Conservation (phyloP, 2,797 vertebrate species). For the Micromesistius poutassou region DNA sequence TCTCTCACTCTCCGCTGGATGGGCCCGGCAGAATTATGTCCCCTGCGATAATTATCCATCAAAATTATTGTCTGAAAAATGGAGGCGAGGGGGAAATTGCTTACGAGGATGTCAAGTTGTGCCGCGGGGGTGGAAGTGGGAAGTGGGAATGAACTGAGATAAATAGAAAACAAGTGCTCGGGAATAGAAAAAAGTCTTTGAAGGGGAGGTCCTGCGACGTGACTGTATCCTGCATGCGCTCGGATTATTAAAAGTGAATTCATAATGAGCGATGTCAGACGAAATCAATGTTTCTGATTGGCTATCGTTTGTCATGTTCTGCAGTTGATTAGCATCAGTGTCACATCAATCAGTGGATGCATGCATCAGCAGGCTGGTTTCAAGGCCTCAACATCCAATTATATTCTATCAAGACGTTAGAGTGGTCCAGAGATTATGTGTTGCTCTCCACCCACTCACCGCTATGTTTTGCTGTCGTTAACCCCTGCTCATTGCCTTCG, state of each 20-base stretch:
- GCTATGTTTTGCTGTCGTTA: neutral
- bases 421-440: neutral
- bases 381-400: slow-evolving; percentile 1
- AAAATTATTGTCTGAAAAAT: slow-evolving; percentile 75
- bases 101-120: slow-evolving; percentile 59
- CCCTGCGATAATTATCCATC: slow-evolving; percentile 74
- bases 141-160: slow-evolving; percentile 32
- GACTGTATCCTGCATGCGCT: neutral
- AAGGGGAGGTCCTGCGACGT: neutral
- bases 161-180: slow-evolving; percentile 19
- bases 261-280: neutral
- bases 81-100: slow-evolving; percentile 60
- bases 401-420: neutral
- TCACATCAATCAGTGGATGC: slow-evolving; percentile 1
- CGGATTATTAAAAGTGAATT: neutral
- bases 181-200: neutral
- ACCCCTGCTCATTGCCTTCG: neutral
- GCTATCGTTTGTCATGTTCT: neutral
- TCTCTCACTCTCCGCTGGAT: slow-evolving; percentile 64
- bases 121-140: slow-evolving; percentile 35
- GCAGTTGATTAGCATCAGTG: slow-evolving; percentile 2
- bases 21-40: slow-evolving; percentile 71
- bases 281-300: neutral
- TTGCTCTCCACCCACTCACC: neutral
- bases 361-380: neutral